Conservation (phyloP, 1,140 invertebrate genomes). For the Parasteatoda tepidariorum region DNA sequence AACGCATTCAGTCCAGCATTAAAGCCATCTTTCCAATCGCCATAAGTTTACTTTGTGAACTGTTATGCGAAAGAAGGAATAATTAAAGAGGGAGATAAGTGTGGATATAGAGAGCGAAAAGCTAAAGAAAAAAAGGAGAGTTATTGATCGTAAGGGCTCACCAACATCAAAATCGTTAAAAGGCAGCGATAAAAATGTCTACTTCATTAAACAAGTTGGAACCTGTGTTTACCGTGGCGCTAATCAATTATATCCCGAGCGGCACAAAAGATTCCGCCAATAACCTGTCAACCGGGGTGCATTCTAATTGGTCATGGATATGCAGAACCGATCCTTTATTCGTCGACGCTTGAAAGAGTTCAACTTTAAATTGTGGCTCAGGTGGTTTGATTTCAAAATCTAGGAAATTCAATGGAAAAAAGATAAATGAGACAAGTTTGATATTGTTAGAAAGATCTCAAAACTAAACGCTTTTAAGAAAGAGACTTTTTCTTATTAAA, state of each 20-base stretch:
- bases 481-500: too few relatives aligned
- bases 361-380: background rate
- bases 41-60: background rate
- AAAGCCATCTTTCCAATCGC: background rate
- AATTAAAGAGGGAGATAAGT: conserved; percentile 32
- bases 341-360: background rate
- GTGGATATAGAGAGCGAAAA: background rate
- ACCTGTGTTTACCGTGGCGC: conserved; percentile 49
- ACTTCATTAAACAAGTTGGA: conserved; percentile 54
- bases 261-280: conserved; percentile 46
- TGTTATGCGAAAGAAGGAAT: background rate
- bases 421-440: too few relatives aligned
- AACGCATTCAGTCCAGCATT: background rate
- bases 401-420: too few relatives aligned
- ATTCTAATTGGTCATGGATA: conserved; percentile 50
- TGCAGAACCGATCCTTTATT: conserved; percentile 4
- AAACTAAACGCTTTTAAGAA: too few relatives aligned
- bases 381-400: too few relatives aligned
- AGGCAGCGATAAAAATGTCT: conserved; percentile 52
- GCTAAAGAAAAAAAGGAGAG: background rate
- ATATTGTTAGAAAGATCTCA: too few relatives aligned
- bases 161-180: conserved; percentile 50
- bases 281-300: conserved; percentile 53
- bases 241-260: conserved; percentile 44
- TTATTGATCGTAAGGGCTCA: background rate